phyloP scores from a whole-genome alignment of 1,140 invertebrate genomes.

The Tetramorium alpestre region DNA sequence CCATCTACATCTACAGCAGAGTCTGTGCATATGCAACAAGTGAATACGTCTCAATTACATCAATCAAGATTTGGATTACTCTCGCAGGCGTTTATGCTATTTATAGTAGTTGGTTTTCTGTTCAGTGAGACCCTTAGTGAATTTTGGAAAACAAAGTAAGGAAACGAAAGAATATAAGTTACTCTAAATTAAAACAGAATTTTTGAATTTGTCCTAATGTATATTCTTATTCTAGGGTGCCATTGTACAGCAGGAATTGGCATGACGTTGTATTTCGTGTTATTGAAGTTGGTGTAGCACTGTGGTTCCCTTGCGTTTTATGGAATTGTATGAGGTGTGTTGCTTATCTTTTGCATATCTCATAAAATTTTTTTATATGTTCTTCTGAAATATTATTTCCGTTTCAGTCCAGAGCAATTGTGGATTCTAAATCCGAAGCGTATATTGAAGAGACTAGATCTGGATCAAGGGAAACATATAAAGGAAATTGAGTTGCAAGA shows the following conservation, averaged over 20 bases:
- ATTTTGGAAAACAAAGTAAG: constrained; percentile 96
- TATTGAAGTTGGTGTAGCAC: constrained; percentile 96
- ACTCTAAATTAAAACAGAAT: background rate
- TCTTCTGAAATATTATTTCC: background rate
- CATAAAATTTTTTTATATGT: background rate
- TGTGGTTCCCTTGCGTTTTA: constrained; percentile 97
- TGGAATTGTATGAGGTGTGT: constrained; percentile 96
- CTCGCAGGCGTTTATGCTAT: constrained; percentile 94
- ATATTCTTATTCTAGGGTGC: constrained; percentile 87
- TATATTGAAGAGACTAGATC: constrained; percentile 89
- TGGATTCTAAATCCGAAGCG: constrained; percentile 97
- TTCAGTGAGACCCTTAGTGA: constrained; percentile 95
- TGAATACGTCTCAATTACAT: constrained; percentile 95
- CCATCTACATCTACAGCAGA: constrained; percentile 77
- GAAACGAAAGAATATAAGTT: background rate
- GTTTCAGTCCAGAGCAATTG: constrained; percentile 92
- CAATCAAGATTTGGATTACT: constrained; percentile 95
- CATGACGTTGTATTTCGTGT: constrained; percentile 96
- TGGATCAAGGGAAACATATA: constrained; percentile 81
- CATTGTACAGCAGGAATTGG: constrained; percentile 95
- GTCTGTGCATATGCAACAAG: constrained; percentile 83
- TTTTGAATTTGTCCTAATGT: background rate
- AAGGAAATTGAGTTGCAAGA: constrained; percentile 87
- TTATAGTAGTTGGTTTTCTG: constrained; percentile 94
- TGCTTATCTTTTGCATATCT: background rate